These are phyloP conservation scores for Tylochromis polylepis DNA, from an alignment of 2,113 vertebrate species.

Conservation along the genomic window DNA sequence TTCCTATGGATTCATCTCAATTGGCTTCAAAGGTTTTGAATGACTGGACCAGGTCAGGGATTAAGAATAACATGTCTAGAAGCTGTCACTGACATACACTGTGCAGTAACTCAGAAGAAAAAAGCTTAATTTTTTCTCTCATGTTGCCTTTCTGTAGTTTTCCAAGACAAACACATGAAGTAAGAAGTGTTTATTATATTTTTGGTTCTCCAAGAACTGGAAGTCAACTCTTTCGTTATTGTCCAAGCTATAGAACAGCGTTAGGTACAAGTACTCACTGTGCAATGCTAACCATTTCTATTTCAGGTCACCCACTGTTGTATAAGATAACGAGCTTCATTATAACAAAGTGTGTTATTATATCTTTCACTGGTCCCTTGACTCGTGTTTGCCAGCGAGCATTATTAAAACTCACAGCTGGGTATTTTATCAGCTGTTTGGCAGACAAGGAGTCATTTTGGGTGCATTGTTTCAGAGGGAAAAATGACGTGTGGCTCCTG, in stretches of 20 bases:
- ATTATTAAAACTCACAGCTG: constrained; percentile 61
- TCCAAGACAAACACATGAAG: not conserved
- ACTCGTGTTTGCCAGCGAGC: constrained; percentile 27
- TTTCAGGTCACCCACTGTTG: not conserved
- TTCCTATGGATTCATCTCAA: constrained; percentile 38
- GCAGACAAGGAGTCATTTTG: constrained; percentile 56
- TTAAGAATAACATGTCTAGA: constrained; percentile 9
- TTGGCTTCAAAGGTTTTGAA: constrained; percentile 32
- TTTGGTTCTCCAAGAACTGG: not conserved
- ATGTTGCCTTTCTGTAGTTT: not conserved
- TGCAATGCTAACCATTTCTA: not conserved
- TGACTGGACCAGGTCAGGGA: not conserved
- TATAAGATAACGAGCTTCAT: constrained; percentile 38
- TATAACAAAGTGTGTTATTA: constrained; percentile 19
- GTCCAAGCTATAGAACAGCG: not conserved
- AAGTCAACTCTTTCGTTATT: not conserved
- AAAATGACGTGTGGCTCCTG: constrained; percentile 36
- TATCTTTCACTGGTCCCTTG: constrained; percentile 46
- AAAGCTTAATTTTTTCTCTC: not conserved
- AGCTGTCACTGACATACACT: not conserved
- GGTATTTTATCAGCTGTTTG: constrained; percentile 57
- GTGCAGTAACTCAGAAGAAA: not conserved
- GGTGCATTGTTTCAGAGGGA: constrained; percentile 45
- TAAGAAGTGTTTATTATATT: not conserved
- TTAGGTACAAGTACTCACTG: not conserved